Base-by-base conservation (phyloP, 2,113 vertebrate genomes). In the Pipra filicauda region DNA sequence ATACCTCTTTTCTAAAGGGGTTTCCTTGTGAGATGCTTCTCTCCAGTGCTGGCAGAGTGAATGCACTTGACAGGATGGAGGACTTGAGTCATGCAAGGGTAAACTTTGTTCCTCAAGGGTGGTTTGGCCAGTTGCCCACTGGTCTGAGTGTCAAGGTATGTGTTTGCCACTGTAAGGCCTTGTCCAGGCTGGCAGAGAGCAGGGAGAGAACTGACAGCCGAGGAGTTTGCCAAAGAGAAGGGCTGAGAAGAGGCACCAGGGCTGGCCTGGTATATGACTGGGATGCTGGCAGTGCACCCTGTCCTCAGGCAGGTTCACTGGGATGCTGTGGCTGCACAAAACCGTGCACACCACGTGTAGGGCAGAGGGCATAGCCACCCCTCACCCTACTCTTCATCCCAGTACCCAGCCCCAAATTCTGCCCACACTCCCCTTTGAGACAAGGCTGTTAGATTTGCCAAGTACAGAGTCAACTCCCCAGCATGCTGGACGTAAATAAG, bases 1-100 rank as follows among this genome's bases (percentile, higher is more conserved):
- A 30, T 51, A 28, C 8, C 3, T 48, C 33, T 75, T 33, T 84
- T 91, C 33, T 0, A 0, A 31, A n/a, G 67, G 12, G 5, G 0
- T 51, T 4, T 55, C 67, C 14, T 48, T 3, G 2, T 2, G 0
- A 18, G 33, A 39, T 54, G 43, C 35, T 88, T 93, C 46, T 81
- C 44, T 79, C 67, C 5, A 2, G 43, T 58, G 43, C 64, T 91
- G 55, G 14, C 59, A 85, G 37, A 31, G 15, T n/a, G 22, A 72
- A 58, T 16, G 31, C 14, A 12, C 21, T 73, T 5, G 1, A 57
- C 5, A 30, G 21, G 41, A 82, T 11, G 37, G 26, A 89, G 39
- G 12, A 52, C 18, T 73, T 80, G 37, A 70, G 55, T 71, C 43
- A 31, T 28, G 19, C 33, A 12, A 44, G 48, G 51, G 6, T 83